A percentile compares a stretch with the other conserved stretches of the same genome.
Conservation (phyloP, 2,113 vertebrate genomes). For the Nansenia antarctica region DNA sequence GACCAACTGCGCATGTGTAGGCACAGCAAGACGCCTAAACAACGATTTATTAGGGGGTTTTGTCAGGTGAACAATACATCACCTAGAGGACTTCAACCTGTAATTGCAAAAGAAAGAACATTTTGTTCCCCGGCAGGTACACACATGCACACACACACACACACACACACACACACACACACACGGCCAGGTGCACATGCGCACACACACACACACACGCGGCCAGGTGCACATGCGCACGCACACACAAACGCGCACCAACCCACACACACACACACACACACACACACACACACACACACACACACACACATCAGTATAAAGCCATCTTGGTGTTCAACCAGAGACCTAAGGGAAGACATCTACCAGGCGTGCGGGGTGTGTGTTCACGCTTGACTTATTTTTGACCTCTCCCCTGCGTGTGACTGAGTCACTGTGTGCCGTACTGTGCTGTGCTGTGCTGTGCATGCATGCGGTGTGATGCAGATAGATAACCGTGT, state of each 20-base stretch:
- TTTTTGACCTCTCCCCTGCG: conserved; percentile 4
- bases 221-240: too few species aligned
- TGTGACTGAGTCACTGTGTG: conserved; percentile 4
- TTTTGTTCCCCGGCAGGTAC: neutral
- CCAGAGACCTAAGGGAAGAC: neutral
- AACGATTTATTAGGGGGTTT: conserved; percentile 8
- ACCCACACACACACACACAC: too few species aligned
- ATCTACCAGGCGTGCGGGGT: conserved; percentile 20
- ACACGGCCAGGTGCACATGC: too few species aligned
- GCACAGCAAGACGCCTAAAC: neutral
- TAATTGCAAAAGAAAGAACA: conserved; percentile 40
- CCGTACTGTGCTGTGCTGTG: conserved; percentile 1
- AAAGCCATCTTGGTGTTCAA: neutral
- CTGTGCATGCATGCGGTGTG: neutral
- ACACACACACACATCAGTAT: neutral
- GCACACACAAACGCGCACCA: too few species aligned
- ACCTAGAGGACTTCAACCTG: conserved; percentile 17
- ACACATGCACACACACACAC: neutral
- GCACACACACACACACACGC: too few species aligned
- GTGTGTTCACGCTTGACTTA: conserved; percentile 1
- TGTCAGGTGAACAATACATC: conserved; percentile 31
- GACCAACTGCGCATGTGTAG: neutral
- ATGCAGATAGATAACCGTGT: conserved; percentile 3
- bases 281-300: neutral
- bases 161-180: too few species aligned